Conservation (phyloP, 2,888 invertebrate genomes). For the Pocota personata region DNA sequence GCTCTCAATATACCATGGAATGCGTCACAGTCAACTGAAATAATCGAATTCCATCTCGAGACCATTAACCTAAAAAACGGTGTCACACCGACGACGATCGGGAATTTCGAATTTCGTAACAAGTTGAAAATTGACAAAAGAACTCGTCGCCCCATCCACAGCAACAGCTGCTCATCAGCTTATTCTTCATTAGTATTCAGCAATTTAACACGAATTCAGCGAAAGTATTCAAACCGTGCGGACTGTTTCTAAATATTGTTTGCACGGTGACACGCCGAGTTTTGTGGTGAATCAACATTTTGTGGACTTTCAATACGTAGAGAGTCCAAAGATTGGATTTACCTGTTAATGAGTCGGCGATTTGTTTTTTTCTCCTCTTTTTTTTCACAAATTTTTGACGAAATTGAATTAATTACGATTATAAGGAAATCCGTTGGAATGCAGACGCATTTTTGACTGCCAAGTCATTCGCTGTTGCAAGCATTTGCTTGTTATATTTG, state of each 20-base stretch:
- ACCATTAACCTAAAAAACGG: conserved; percentile 18
- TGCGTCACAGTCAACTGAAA: background rate
- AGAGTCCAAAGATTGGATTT: conserved; percentile 16
- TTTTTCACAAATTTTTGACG: background rate
- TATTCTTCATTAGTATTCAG: conserved; percentile 3
- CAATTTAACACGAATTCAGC: conserved; percentile 2
- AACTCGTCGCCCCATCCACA: background rate
- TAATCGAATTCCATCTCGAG: background rate
- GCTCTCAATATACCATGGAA: background rate
- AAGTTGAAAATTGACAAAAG: conserved; percentile 4
- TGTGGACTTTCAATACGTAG: conserved; percentile 19
- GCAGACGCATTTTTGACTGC: conserved; percentile 7
- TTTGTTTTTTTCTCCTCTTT: background rate
- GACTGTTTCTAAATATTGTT: background rate
- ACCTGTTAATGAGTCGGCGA: conserved; percentile 18
- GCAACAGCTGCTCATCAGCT: background rate
- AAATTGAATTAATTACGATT: background rate
- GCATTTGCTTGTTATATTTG: background rate
- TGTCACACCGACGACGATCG: background rate
- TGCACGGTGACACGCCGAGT: background rate
- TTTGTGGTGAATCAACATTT: background rate
- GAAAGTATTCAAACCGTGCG: background rate
- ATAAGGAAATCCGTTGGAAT: conserved; percentile 8
- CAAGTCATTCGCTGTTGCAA: background rate
- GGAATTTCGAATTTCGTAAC: conserved; percentile 19